phyloP scores from a whole-genome alignment of 2,797 vertebrate species.

The Intellagama lesueurii region DNA sequence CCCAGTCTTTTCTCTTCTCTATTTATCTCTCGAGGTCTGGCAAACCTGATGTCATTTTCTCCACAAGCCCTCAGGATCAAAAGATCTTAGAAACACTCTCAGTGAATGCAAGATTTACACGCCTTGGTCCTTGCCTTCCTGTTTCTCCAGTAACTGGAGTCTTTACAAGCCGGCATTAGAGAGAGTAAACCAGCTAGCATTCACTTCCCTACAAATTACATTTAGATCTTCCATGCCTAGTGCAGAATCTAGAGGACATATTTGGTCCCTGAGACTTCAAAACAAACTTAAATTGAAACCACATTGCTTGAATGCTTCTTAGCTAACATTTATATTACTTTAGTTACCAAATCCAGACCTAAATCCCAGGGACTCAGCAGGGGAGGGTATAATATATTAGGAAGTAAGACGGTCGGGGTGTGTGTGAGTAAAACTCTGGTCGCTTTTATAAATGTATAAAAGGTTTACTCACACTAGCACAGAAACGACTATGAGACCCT shows the following conservation, averaged over 20 bases:
- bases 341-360: constrained; percentile 83
- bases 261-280: constrained; percentile 82
- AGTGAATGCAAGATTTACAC: constrained; percentile 61
- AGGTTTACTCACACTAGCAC: constrained; percentile 70
- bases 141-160: constrained; percentile 35
- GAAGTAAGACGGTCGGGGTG: constrained; percentile 71
- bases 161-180: constrained; percentile 33
- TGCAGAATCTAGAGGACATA: constrained; percentile 80
- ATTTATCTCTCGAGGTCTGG: constrained; percentile 81
- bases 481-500: constrained; percentile 78
- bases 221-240: constrained; percentile 75
- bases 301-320: constrained; percentile 82
- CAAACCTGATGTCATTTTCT: constrained; percentile 84
- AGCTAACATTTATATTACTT: constrained; percentile 85
- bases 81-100: constrained; percentile 77
- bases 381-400: constrained; percentile 83
- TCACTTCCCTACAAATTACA: constrained; percentile 73
- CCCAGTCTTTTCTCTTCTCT: constrained; percentile 71
- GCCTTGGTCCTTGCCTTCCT: background rate
- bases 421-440: constrained; percentile 72
- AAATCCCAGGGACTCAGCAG: constrained; percentile 79
- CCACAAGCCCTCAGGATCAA: constrained; percentile 72
- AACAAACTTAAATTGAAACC: constrained; percentile 84
- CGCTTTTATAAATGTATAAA: constrained; percentile 76
- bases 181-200: constrained; percentile 18